Evolutionary conservation across 2,797 vertebrate genomes (phyloP), one percentile per base, ranked within the genome.

Genomic region (Sebastes miniatus): DNA sequence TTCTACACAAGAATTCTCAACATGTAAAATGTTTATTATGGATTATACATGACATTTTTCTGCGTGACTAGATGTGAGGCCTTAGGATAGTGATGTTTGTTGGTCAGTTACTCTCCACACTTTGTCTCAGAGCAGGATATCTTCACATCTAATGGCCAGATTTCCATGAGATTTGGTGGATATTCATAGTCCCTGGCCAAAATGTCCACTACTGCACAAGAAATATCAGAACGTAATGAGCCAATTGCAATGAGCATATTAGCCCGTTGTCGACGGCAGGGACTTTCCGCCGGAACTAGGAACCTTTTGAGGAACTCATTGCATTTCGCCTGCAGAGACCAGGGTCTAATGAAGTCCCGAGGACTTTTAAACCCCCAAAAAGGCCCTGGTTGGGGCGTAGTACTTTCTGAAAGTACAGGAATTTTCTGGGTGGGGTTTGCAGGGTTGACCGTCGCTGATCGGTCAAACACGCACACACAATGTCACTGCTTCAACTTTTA

Each of bases 391-490:
- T 8, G 43, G 16, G 16, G 7, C 6, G 43, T 47, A 18, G 7
- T 8, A 47, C 43, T 43, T 47, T 3, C 6, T 20, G 43, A 47
- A 20, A 47, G 6, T 47, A 47, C 43, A 47, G 43, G 3, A 47
- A 47, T 47, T 47, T 47, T 47, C 43, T 47, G 43, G 16, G 3
- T 4, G 16, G 3, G 43, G 43, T 47, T 47, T 47, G 43, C 16
- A 47, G 0, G 0, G 43, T 20, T 47, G 16, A 47, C 16, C 0
- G 1, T 47, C 0, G 43, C 43, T 20, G 43, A 20, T 47, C 0
- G 43, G 43, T 50, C 47, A 50, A 50, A 50, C 47, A 50, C 47
- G 20, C 47, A 18, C 43, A 18, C 43, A 0, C 43, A 47, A 50
- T 50, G 16, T 0, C 47, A 50, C 18, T 50, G 18, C 47, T 9